phyloP scores from a whole-genome alignment of 1,140 invertebrate genomes.

The Lasaia peninsularis region DNA sequence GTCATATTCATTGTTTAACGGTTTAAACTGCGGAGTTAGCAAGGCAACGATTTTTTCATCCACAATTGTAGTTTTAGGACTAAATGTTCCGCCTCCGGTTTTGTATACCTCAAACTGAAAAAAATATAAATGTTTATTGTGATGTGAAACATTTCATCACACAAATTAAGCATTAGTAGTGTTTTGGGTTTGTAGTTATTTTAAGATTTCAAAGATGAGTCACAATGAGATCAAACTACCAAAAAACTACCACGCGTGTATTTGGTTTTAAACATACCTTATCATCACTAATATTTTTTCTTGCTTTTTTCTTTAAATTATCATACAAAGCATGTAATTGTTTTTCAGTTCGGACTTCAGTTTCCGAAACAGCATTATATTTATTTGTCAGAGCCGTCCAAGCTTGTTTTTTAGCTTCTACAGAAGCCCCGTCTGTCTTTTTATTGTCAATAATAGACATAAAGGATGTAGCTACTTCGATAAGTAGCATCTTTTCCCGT shows the following conservation, averaged over 20 bases:
- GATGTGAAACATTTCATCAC: no score
- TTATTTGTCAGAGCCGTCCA: slow-evolving; percentile 14
- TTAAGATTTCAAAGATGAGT: no score
- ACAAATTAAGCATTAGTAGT: no score
- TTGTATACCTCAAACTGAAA: no score
- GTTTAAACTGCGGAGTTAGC: no score
- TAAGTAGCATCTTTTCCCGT: neutral
- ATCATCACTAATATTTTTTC: slow-evolving; percentile 18
- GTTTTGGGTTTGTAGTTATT: no score
- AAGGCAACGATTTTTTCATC: no score
- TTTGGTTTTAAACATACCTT: slow-evolving; percentile 10
- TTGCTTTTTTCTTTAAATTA: slow-evolving; percentile 24
- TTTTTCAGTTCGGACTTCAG: slow-evolving; percentile 15
- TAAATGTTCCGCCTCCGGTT: no score
- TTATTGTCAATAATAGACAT: slow-evolving; percentile 18
- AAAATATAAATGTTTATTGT: no score
- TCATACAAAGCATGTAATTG: slow-evolving; percentile 25
- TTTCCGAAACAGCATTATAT: slow-evolving; percentile 19
- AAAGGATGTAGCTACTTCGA: slow-evolving; percentile 12
- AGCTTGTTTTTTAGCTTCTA: slow-evolving; percentile 20
- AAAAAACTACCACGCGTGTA: no score
- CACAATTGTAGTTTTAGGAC: no score
- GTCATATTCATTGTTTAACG: no score
- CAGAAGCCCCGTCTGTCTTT: slow-evolving; percentile 16
- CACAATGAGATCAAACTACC: neutral